phyloP scores from a whole-genome alignment of 2,888 invertebrate genomes.

The Dysmachus trigonus region DNA sequence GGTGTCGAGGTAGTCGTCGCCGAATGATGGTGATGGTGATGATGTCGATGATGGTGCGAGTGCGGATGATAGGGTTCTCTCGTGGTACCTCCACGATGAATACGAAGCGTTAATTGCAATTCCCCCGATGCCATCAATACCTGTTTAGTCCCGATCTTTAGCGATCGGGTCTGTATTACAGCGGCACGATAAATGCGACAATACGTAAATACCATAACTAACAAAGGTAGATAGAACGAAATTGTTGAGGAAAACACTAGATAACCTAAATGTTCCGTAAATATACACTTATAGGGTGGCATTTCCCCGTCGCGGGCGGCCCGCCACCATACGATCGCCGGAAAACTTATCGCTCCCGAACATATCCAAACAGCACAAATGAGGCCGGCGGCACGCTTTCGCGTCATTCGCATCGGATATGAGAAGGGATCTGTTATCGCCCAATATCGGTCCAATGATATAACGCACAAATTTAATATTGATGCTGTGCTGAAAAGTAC shows the following conservation, averaged over 20 bases:
- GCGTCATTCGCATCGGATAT: conserved; percentile 95
- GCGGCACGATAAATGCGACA: conserved; percentile 95
- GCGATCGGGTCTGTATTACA: conserved; percentile 87
- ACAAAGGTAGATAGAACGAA: conserved; percentile 95
- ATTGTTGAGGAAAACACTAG: conserved; percentile 97
- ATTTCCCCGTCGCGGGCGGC: conserved; percentile 83
- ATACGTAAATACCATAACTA: conserved; percentile 98
- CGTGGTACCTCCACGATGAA: conserved; percentile 89
- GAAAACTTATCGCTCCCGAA: conserved; percentile 96
- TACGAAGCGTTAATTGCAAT: conserved; percentile 86
- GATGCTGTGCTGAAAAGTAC: conserved; percentile 97
- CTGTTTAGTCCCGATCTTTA: conserved; percentile 91
- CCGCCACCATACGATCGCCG: conserved; percentile 97
- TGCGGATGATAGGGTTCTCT: conserved; percentile 66
- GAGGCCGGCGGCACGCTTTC: conserved; percentile 82
- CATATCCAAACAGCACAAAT: conserved; percentile 97
- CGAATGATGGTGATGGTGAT: conserved; percentile 60
- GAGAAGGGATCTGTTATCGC: conserved; percentile 98
- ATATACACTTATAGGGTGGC: conserved; percentile 88
- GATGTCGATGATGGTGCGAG: conserved; percentile 52
- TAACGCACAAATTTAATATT: conserved; percentile 96
- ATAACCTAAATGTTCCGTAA: conserved; percentile 96
- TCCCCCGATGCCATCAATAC: conserved; percentile 86
- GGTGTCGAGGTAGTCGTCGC: conserved; percentile 71
- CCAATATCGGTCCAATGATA: conserved; percentile 96